Evolutionary conservation across 2,113 vertebrate species (phyloP).

Genomic region (Gambusia holbrooki): DNA sequence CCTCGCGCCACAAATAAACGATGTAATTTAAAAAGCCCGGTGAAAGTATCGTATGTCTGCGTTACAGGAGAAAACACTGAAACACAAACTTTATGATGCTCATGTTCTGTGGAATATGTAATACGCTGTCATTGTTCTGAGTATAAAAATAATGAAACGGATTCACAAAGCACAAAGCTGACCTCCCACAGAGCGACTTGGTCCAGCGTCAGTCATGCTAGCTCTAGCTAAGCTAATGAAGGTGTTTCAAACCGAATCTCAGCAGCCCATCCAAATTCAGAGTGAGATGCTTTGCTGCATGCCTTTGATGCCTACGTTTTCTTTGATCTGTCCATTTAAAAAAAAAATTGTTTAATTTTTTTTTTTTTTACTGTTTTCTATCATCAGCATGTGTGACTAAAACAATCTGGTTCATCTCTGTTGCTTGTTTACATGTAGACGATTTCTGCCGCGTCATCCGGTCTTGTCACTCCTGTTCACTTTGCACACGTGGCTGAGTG

Average conservation of each 20-base stretch:
- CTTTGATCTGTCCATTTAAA: conserved; percentile 1
- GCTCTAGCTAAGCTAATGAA: no score
- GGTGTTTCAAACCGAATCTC: neutral
- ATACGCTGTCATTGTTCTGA: no score
- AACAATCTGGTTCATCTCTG: conserved; percentile 27
- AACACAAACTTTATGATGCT: no score
- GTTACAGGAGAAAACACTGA: no score
- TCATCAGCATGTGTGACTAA: conserved; percentile 55
- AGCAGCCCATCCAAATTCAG: conserved; percentile 27
- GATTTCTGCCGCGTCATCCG: conserved; percentile 27
- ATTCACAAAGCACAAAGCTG: no score
- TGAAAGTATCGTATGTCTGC: no score
- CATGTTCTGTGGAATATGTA: no score
- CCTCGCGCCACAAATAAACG: neutral
- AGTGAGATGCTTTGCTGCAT: conserved; percentile 63
- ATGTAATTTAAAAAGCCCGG: no score
- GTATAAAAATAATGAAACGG: no score
- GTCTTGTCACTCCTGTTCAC: conserved; percentile 33
- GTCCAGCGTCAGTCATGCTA: no score
- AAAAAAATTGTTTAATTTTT: neutral
- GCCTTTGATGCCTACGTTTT: conserved; percentile 82
- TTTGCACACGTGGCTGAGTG: conserved; percentile 18
- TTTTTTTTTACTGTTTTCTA: conserved; percentile 36
- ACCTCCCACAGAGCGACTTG: no score
- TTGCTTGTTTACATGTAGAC: conserved; percentile 65